Evolutionary conservation across 2,888 invertebrate genomes (phyloP).

Genomic region (Eupithecia pulchellata): DNA sequence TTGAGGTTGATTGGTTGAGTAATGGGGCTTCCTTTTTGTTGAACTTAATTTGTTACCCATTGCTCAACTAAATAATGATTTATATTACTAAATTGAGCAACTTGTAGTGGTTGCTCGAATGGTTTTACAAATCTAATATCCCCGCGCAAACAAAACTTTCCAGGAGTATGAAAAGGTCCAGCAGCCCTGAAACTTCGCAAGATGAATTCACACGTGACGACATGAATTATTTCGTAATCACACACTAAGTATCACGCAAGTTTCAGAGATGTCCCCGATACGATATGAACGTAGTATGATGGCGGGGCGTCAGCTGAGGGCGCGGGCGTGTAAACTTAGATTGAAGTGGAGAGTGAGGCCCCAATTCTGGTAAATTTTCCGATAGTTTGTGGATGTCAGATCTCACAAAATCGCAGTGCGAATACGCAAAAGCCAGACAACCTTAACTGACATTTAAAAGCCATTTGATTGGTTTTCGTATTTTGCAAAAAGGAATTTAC

Average conservation of each 20-base stretch:
- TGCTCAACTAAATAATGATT: too few relatives aligned
- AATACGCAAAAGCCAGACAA: too few relatives aligned
- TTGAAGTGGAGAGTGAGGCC: slow-evolving; percentile 40
- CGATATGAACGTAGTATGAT: slow-evolving; percentile 22
- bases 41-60: too few relatives aligned
- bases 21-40: too few relatives aligned
- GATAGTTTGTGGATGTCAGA: neutral
- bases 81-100: too few relatives aligned
- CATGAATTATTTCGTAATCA: neutral
- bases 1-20: too few relatives aligned
- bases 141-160: neutral
- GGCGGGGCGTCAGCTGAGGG: slow-evolving; percentile 37
- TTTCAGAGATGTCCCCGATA: slow-evolving; percentile 8
- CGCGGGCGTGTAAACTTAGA: slow-evolving; percentile 45
- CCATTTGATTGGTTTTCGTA: too few relatives aligned
- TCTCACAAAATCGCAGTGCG: too few relatives aligned
- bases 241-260: neutral
- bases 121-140: neutral
- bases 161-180: neutral
- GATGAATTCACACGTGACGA: neutral
- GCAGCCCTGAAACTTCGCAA: neutral
- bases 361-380: neutral
- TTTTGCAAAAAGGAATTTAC: too few relatives aligned
- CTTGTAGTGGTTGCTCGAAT: too few relatives aligned
- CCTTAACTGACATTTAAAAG: too few relatives aligned